Evolutionary conservation across 2,113 vertebrate species (phyloP).

Genomic region (Garra rufa): DNA sequence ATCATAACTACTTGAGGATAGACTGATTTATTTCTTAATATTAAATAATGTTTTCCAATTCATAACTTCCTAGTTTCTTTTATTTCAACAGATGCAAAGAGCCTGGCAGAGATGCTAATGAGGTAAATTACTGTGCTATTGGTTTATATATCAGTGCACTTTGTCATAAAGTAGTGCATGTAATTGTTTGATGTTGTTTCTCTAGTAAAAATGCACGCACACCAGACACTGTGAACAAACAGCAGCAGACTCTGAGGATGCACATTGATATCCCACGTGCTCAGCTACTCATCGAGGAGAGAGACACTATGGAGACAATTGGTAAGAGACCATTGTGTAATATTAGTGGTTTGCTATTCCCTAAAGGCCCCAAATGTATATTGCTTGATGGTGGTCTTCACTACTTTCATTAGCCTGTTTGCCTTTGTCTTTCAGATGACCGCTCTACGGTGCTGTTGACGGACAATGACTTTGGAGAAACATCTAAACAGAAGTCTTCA

Average conservation of each 20-base stretch:
- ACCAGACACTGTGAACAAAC: slow-evolving; percentile 94
- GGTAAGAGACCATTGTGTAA: slow-evolving; percentile 73
- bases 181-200: slow-evolving; percentile 38
- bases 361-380: background rate
- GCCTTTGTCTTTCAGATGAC: slow-evolving; percentile 79
- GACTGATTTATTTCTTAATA: too few species aligned
- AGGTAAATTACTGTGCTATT: slow-evolving; percentile 78
- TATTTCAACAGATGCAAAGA: slow-evolving; percentile 94
- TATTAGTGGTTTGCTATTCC: background rate
- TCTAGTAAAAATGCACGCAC: slow-evolving; percentile 96
- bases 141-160: background rate
- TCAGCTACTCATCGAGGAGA: slow-evolving; percentile 97
- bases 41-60: background rate
- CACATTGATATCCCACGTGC: slow-evolving; percentile 98
- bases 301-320: slow-evolving; percentile 98
- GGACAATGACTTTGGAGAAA: slow-evolving; percentile 96
- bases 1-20: background rate
- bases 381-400: background rate
- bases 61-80: slow-evolving; percentile 55
- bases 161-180: background rate
- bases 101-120: slow-evolving; percentile 99
- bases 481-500: slow-evolving; percentile 94
- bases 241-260: slow-evolving; percentile 95
- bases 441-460: slow-evolving; percentile 95
- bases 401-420: background rate